phyloP scores from a whole-genome alignment of 2,888 invertebrate genomes.

The Diarsia brunnea region DNA sequence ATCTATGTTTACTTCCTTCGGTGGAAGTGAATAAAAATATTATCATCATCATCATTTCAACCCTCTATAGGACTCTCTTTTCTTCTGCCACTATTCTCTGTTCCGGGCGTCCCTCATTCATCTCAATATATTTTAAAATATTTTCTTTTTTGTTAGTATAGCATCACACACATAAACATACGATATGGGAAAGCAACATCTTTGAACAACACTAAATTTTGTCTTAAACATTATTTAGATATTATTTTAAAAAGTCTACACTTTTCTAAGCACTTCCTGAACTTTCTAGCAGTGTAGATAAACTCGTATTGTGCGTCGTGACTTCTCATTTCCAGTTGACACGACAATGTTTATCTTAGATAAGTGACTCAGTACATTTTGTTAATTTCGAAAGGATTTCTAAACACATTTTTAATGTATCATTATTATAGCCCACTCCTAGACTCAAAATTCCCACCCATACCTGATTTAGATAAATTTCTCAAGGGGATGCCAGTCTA shows the following conservation, averaged over 20 bases:
- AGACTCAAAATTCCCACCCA: not conserved
- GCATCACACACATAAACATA: not conserved
- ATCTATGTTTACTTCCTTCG: not conserved
- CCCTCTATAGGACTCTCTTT: too few relatives aligned
- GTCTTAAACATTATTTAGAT: conserved; percentile 25
- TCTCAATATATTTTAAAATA: too few relatives aligned
- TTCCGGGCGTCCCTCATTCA: too few relatives aligned
- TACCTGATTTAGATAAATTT: not conserved
- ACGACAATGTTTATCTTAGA: conserved; percentile 63
- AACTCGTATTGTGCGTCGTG: conserved; percentile 60
- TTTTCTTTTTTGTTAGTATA: not conserved
- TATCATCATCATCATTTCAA: too few relatives aligned
- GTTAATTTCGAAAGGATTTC: conserved; percentile 40
- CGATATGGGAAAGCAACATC: not conserved
- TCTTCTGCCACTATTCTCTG: too few relatives aligned
- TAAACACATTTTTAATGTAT: not conserved
- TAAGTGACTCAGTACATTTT: conserved; percentile 51
- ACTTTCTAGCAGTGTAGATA: conserved; percentile 66
- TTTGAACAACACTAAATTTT: not conserved
- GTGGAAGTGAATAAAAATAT: not conserved
- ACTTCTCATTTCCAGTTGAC: conserved; percentile 59
- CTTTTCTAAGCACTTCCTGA: conserved; percentile 61
- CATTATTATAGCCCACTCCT: not conserved
- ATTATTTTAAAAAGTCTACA: conserved; percentile 42
- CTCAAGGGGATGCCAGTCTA: not conserved